Evolutionary conservation across 23 tunicate genomes (phyloP).

Genomic region (Styela clava): DNA sequence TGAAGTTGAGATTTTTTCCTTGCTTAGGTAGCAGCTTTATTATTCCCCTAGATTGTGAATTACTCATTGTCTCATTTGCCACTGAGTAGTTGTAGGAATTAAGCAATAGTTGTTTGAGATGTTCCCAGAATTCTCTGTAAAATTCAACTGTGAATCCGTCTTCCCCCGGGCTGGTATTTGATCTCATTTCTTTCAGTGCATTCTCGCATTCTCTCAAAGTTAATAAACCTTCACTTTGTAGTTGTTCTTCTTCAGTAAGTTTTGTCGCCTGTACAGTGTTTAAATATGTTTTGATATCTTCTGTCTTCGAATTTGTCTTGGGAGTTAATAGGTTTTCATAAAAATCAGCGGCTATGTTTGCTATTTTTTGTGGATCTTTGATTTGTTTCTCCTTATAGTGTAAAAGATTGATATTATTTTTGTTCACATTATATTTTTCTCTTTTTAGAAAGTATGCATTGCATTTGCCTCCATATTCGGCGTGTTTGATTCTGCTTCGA

Average conservation of each 20-base stretch:
- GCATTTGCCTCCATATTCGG: not conserved
- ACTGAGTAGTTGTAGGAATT: not conserved
- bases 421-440: not conserved
- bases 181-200: too few relatives aligned
- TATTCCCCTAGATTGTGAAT: not conserved
- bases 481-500: not conserved
- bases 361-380: not conserved
- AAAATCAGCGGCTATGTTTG: not conserved
- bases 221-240: not conserved
- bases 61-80: not conserved
- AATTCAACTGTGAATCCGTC: not conserved
- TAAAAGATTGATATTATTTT: too few relatives aligned
- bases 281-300: not conserved
- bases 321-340: too few relatives aligned
- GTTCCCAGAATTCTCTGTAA: not conserved
- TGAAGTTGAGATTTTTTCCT: not conserved
- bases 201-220: not conserved
- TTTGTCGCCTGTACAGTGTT: not conserved
- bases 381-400: not conserved
- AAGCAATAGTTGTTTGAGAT: not conserved
- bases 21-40: not conserved
- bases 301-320: not conserved
- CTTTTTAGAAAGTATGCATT: not conserved
- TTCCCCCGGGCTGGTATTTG: too few relatives aligned
- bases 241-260: not conserved